Conservation (phyloP, 2,797 vertebrate genomes). For the Pipistrellus kuhlii region DNA sequence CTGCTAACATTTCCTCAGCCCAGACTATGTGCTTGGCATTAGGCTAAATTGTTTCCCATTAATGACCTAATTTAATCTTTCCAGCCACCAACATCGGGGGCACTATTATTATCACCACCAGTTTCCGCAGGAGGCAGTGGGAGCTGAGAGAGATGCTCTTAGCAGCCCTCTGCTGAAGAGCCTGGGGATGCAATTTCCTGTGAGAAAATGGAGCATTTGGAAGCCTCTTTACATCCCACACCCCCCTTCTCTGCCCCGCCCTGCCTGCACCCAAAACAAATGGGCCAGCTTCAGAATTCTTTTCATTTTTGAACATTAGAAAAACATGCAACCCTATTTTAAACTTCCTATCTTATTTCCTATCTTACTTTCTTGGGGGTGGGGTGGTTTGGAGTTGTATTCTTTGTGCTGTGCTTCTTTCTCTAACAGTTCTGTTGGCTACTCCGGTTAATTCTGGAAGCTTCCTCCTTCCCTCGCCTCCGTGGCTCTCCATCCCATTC, state of each 20-base stretch:
- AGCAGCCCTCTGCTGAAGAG: background rate
- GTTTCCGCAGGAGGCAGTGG: background rate
- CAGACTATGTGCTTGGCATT: background rate
- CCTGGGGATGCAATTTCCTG: background rate
- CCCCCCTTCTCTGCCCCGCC: background rate
- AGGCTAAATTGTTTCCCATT: background rate
- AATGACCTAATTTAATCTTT: background rate
- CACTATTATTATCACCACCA: background rate
- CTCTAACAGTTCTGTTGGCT: conserved; percentile 62
- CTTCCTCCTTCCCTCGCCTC: conserved; percentile 71
- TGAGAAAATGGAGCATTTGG: background rate
- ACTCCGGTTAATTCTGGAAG: conserved; percentile 80
- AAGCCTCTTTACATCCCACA: background rate
- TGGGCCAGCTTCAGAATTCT: background rate
- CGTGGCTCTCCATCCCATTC: conserved; percentile 68
- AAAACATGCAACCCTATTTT: background rate
- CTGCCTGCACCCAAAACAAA: background rate
- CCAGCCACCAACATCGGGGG: background rate
- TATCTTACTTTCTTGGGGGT: background rate
- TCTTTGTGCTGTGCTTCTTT: conserved; percentile 76
- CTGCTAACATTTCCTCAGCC: background rate
- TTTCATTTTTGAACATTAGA: background rate
- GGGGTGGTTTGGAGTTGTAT: background rate
- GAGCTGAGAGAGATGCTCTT: background rate
- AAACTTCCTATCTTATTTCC: background rate